Evolutionary conservation across 1,140 invertebrate species (phyloP).

Genomic region (Maconellicoccus hirsutus): DNA sequence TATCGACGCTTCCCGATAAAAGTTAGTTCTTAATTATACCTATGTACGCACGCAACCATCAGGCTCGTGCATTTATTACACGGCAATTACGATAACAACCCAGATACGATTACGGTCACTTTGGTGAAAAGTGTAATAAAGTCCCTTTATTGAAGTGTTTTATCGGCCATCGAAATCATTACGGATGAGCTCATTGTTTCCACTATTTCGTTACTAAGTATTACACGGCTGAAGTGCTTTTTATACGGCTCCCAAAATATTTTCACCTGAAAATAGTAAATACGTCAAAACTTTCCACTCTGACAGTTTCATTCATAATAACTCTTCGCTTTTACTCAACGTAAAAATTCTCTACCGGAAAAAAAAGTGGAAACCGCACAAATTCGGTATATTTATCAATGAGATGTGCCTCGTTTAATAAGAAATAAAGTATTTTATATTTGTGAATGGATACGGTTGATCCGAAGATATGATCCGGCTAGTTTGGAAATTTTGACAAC

Average conservation of each 20-base stretch:
- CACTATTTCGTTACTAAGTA: too few relatives aligned
- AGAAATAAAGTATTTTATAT: not conserved
- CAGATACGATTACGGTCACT: not conserved
- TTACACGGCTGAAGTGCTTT: too few relatives aligned
- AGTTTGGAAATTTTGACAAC: constrained; percentile 7
- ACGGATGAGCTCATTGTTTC: not conserved
- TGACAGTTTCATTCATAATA: too few relatives aligned
- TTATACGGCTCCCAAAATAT: too few relatives aligned
- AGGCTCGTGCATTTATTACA: not conserved
- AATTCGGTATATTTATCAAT: not conserved
- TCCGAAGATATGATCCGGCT: not conserved
- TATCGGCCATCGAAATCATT: constrained; percentile 4
- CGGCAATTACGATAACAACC: constrained; percentile 8
- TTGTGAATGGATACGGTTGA: not conserved
- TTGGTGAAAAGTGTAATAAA: not conserved
- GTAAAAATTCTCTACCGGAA: too few relatives aligned
- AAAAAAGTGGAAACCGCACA: too few relatives aligned
- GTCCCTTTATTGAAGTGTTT: constrained; percentile 6
- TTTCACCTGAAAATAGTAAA: too few relatives aligned
- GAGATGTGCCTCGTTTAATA: not conserved
- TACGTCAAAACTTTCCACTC: too few relatives aligned
- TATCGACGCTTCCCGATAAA: not conserved
- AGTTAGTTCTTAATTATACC: not conserved
- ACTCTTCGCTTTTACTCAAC: too few relatives aligned
- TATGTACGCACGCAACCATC: not conserved